Evolutionary conservation across 2,113 vertebrate species (phyloP).

Genomic region (Cephalopterus ornatus): DNA sequence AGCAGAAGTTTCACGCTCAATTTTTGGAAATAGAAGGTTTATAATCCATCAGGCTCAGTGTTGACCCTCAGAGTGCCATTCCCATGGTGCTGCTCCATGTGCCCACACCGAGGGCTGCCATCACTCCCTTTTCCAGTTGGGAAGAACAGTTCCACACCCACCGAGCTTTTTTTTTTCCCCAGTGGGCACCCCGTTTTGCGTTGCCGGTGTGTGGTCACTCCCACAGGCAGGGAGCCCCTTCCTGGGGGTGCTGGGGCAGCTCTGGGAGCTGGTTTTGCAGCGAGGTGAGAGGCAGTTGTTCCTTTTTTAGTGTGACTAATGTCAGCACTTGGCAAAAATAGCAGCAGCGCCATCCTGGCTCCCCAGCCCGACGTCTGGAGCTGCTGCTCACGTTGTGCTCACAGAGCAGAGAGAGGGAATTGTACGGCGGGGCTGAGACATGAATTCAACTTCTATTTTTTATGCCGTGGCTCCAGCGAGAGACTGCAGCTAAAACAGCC

Average conservation of each 20-base stretch:
- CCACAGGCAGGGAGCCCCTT: neutral
- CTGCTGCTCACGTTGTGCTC: neutral
- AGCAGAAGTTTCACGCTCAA: neutral
- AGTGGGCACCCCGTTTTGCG: too few relatives aligned
- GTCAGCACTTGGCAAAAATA: neutral
- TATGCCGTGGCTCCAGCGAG: neutral
- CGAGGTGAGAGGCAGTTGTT: neutral
- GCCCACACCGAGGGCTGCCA: neutral
- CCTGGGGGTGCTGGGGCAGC: neutral
- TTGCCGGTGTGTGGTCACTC: neutral
- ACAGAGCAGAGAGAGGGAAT: neutral
- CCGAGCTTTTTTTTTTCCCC: neutral
- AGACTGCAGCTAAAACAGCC: neutral
- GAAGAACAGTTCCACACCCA: accelerated
- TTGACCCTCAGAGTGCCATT: neutral
- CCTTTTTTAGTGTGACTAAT: neutral
- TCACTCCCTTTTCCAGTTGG: neutral
- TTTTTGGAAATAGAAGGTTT: neutral
- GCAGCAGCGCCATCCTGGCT: neutral
- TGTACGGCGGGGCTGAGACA: neutral
- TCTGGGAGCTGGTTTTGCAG: neutral
- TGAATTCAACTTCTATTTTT: neutral
- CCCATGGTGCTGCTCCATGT: neutral
- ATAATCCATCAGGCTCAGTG: neutral
- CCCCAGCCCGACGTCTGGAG: neutral